Percentiles rank a stretch among this genome's conserved stretches.
Evolutionary conservation across 2,113 vertebrate species (phyloP).

Genomic region (Pteropus alecto): DNA sequence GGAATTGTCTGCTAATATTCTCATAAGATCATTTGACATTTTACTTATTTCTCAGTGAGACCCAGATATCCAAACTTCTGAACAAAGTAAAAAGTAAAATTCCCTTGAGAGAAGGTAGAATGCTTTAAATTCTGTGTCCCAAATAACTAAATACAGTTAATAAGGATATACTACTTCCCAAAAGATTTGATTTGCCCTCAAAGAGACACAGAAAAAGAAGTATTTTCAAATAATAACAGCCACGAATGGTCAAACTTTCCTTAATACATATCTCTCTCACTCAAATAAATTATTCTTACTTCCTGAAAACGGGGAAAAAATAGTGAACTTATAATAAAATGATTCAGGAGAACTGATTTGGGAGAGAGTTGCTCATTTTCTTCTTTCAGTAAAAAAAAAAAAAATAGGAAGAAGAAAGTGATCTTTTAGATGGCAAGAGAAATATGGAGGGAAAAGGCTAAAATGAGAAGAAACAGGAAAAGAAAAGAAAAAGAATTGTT

Average conservation of each 20-base stretch:
- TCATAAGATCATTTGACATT: neutral
- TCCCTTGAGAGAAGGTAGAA: neutral
- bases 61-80: neutral
- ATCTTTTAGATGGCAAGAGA: neutral
- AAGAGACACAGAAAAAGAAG: neutral
- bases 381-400: neutral
- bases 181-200: neutral
- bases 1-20: neutral
- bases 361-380: neutral
- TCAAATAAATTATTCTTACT: constrained; percentile 25
- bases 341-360: neutral
- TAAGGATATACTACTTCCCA: neutral
- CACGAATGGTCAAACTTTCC: neutral
- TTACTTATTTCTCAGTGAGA: neutral
- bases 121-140: neutral
- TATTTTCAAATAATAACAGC: neutral
- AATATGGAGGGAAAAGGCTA: neutral
- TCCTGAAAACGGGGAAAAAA: neutral
- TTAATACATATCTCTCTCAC: neutral
- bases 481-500: neutral
- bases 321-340: neutral
- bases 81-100: neutral
- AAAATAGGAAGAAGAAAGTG: neutral
- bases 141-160: neutral
- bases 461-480: neutral